A percentile compares a stretch with the other conserved stretches of the same genome.
Evolutionary conservation across 2,113 vertebrate genomes (phyloP).

Genomic region (Coptodon rendalli): DNA sequence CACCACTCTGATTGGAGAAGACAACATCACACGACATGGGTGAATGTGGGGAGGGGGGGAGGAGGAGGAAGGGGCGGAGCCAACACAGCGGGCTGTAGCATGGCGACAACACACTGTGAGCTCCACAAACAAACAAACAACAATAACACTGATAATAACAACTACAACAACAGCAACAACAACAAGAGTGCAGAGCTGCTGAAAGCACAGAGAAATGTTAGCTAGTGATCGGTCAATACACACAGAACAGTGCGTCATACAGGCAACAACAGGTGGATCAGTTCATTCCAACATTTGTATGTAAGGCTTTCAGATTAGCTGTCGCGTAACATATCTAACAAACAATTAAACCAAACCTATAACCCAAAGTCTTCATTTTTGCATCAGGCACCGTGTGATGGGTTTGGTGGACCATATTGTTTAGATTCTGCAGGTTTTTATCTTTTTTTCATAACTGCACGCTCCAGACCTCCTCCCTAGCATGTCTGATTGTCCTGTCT

Average conservation of each 20-base stretch:
- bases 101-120: slow-evolving; percentile 75
- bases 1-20: slow-evolving; percentile 99
- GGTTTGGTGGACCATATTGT: not conserved
- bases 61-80: slow-evolving; percentile 10
- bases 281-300: not conserved
- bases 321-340: not conserved
- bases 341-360: not conserved
- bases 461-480: not conserved
- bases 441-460: not conserved
- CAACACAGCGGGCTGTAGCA: slow-evolving; percentile 52
- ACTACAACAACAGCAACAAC: slow-evolving; percentile 34
- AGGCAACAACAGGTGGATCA: slow-evolving; percentile 28
- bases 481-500: not conserved
- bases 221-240: slow-evolving; percentile 47
- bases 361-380: not conserved
- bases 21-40: slow-evolving; percentile 93
- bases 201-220: slow-evolving; percentile 77
- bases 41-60: slow-evolving; percentile 69
- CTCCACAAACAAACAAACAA: slow-evolving; percentile 72
- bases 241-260: slow-evolving; percentile 53
- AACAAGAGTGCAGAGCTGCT: slow-evolving; percentile 78
- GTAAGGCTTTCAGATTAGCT: not conserved
- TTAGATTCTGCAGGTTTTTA: not conserved
- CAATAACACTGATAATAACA: slow-evolving; percentile 19
- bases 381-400: not conserved